phyloP scores from a whole-genome alignment of 2,888 invertebrate genomes.

The Dicycla oo region DNA sequence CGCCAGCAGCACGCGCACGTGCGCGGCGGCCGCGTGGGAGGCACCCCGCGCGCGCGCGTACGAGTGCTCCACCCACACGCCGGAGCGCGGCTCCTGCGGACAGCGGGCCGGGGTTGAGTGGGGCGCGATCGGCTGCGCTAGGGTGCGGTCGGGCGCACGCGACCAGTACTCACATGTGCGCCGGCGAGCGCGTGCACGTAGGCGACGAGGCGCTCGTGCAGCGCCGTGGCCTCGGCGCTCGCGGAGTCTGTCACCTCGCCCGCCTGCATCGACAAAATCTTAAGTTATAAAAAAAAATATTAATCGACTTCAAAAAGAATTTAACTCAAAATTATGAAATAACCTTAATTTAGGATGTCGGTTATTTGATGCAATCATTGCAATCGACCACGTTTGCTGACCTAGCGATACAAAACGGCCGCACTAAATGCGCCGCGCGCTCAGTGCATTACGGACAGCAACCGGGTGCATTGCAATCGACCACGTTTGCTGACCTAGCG shows the following conservation, averaged over 20 bases:
- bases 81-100: conserved; percentile 68
- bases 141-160: conserved; percentile 60
- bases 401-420: no score
- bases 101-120: neutral
- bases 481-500: no score
- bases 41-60: conserved; percentile 77
- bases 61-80: conserved; percentile 85
- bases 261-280: conserved; percentile 20
- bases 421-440: no score
- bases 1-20: conserved; percentile 72
- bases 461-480: no score
- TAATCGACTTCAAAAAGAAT: no score
- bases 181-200: conserved; percentile 77
- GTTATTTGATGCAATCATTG: no score
- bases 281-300: no score
- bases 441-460: no score
- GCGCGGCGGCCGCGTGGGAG: conserved; percentile 62
- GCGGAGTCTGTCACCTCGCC: conserved; percentile 12
- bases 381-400: no score
- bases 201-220: conserved; percentile 82
- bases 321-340: no score
- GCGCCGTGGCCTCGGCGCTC: conserved; percentile 59
- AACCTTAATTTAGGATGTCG: no score
- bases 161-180: conserved; percentile 67
- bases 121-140: neutral